Percentiles rank a stretch among this genome's conserved stretches.
These are phyloP conservation scores for Gopherus evgoodei DNA, from an alignment of 2,113 vertebrate genomes.

Conservation along the genomic window DNA sequence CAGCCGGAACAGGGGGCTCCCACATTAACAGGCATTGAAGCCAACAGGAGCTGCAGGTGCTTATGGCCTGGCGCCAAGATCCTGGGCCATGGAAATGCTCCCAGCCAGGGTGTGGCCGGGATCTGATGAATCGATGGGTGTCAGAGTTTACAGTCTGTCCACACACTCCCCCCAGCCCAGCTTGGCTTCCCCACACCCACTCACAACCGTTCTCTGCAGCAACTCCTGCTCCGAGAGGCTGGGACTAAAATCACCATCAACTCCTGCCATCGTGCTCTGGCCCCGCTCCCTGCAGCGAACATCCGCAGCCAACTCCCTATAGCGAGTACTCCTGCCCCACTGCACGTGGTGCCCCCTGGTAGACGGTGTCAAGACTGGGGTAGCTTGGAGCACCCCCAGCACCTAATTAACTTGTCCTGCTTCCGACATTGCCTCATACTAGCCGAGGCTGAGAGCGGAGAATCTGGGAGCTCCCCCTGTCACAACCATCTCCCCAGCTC, in stretches of 20 bases:
- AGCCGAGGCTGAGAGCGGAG: neutral
- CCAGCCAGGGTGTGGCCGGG: neutral
- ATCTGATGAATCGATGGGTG: neutral
- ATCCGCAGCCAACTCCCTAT: no score
- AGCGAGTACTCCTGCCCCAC: neutral
- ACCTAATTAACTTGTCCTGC: neutral
- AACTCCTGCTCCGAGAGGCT: neutral
- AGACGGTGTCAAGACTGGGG: no score
- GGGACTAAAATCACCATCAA: neutral
- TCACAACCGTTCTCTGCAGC: no score
- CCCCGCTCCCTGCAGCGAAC: neutral
- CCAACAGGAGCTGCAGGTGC: neutral
- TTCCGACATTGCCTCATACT: neutral
- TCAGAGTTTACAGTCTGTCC: neutral
- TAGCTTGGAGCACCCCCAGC: no score
- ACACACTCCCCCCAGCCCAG: neutral
- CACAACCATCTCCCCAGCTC: neutral
- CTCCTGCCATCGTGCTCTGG: neutral
- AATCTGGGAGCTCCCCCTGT: neutral
- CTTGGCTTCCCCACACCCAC: no score
- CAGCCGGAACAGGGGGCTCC: no score
- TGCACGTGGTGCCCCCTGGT: no score
- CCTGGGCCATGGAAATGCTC: neutral
- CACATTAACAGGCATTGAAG: neutral
- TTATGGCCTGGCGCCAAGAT: neutral